Evolutionary conservation across 2,113 vertebrate genomes (phyloP), one percentile per base, ranked within the genome.

Genomic region (Vicugna pacos): DNA sequence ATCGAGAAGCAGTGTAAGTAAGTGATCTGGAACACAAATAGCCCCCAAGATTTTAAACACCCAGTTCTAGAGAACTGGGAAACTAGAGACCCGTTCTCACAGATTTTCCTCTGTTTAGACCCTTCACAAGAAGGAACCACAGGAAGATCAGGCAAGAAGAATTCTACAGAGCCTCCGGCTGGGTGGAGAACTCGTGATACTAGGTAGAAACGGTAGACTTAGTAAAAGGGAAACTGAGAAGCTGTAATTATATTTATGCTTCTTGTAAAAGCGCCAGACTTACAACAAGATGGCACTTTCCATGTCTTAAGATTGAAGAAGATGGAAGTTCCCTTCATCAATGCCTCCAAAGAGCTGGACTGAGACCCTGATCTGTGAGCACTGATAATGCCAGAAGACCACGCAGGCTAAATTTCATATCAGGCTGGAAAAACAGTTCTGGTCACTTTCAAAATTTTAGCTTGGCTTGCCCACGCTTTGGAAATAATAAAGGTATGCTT

Each of bases 361-460:
- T 9, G 28, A 89, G 89, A 79, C 15, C 28, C 16, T 50, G 20
- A 77, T 17, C 35, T 69, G 42, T 28, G 42, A 65, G 30, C 50
- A 19, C 7, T 2, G 75, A 76, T 22, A 38, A 10, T 64, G 32
- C n/a, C 38, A 30, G 58, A 70, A 77, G 70, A 69, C 50, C 38
- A 70, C 9, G n/a, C 2, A 75, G 58, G n/a, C 70, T 75, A 58
- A 64, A 54, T 35, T 85, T 69, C 16, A 81, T 77, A 17, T 46
- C 67, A 80, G 26, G 58, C 10, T 13, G 46, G 83, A 86, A 82
- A 76, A 92, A 54, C 0, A 72, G 24, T 26, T 42, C 52, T 60
- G 54, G 64, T 20, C 80, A 58, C 17, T 89, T 92, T 50, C 50
- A 54, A 54, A 46, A 87, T 91, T 91, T 94, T 93, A 80, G 80